Evolutionary conservation across 2,888 invertebrate genomes (phyloP), one percentile per base, ranked within the genome.

Genomic region (Mongoloraphidia duomilia): DNA sequence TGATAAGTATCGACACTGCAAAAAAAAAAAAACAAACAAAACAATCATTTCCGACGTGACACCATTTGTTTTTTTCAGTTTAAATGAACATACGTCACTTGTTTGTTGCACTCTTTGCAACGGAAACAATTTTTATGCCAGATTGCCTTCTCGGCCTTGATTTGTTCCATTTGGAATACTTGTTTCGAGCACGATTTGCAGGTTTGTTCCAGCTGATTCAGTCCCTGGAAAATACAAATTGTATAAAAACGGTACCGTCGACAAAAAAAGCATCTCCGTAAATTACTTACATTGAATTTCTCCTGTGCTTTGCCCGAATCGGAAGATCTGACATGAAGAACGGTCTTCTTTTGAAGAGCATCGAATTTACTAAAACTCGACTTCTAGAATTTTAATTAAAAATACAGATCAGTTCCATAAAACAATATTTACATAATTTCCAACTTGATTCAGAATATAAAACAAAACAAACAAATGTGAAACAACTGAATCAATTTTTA

Each of bases 41-140:
- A 33, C n/a, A 26, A 26, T 13, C 3, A 10, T 10, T 17, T 33
- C 11, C n/a, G 34, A 35, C 12, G 10, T 10, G 14, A 35, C 11
- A 3, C 11, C 34, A n/a, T 10, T 9, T 12, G 4, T 34, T 34
- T 3, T 26, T 26, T 6, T 6, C 1, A 26, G 3, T 26, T 26
- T 6, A 6, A 26, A 26, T 26, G 5, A 13, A 74, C 80, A 75
- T 66, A 93, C 93, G 84, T 90, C 53, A 97, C 77, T 63, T 86
- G 89, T 66, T 93, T 92, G 64, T 82, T 82, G 72, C 97, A 97
- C 69, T 92, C 91, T 50, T 79, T 77, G 66, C 95, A 96, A 59
- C 91, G 77, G 76, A 96, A 93, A 73, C 96, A 96, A 67, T 86
- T 85, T 69, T 88, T 92, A 70, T 96, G 96, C 84, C 90, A 96